These are phyloP conservation scores for Brachionus paranguensis DNA, from an alignment of 1,140 invertebrate genomes.

Conservation along the genomic window DNA sequence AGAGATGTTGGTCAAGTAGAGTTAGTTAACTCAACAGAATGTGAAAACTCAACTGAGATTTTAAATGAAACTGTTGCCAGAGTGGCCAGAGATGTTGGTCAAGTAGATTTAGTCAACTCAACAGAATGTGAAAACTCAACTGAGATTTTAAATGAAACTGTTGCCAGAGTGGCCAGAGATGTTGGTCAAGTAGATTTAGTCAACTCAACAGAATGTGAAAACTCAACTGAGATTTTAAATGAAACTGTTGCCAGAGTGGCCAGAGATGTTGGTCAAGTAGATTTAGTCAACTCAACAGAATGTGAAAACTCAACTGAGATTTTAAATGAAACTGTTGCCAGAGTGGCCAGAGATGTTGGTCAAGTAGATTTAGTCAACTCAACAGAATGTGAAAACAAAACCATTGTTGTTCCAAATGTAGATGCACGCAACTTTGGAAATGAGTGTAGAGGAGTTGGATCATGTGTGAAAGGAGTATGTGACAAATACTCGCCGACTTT, in stretches of 20 bases:
- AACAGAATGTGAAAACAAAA: background rate
- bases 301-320: background rate
- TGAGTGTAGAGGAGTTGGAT: background rate
- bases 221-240: background rate
- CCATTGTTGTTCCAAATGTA: background rate
- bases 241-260: background rate
- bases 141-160: background rate
- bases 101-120: background rate
- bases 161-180: background rate
- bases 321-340: background rate
- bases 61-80: background rate
- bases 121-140: background rate
- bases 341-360: background rate
- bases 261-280: background rate
- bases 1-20: background rate
- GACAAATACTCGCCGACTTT: background rate
- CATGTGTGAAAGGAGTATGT: slow-evolving; percentile 3
- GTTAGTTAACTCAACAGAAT: background rate
- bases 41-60: background rate
- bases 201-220: background rate
- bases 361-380: background rate
- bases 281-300: background rate
- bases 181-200: background rate
- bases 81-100: background rate
- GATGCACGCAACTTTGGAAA: background rate